Conservation (phyloP, 2,888 invertebrate genomes). For the Aspidiotus rigidus region DNA sequence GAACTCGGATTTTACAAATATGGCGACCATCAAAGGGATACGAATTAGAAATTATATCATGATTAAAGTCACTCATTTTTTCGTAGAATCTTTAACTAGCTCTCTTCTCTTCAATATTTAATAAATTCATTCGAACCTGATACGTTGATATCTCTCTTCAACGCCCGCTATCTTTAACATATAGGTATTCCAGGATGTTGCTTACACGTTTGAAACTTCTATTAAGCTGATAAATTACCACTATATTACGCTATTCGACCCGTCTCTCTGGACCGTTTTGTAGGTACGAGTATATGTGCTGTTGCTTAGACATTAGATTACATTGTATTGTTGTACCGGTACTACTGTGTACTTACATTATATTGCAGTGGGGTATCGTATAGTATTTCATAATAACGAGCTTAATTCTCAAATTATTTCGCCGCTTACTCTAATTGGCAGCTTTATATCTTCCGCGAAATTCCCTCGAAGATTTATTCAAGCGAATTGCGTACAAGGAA, state of each 20-base stretch:
- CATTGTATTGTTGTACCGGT: neutral
- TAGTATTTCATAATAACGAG: neutral
- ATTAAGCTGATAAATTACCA: neutral
- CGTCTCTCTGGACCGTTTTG: no score
- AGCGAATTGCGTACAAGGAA: neutral
- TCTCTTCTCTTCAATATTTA: no score
- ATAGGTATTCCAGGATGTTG: neutral
- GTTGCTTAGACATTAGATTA: neutral
- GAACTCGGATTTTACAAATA: no score
- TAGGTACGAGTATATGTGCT: no score
- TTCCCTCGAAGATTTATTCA: neutral
- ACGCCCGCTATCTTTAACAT: no score
- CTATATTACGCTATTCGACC: no score
- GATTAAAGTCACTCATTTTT: no score
- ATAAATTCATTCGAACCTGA: no score
- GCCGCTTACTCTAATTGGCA: slow-evolving; percentile 4
- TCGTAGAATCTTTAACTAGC: no score
- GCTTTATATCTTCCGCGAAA: neutral
- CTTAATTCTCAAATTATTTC: slow-evolving; percentile 2
- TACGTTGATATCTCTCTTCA: no score
- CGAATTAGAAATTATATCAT: no score
- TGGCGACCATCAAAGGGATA: no score
- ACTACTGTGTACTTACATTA: neutral
- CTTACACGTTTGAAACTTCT: neutral
- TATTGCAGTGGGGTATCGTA: neutral